Conservation (phyloP, 2,797 vertebrate genomes). For the Spheniscus humboldti region DNA sequence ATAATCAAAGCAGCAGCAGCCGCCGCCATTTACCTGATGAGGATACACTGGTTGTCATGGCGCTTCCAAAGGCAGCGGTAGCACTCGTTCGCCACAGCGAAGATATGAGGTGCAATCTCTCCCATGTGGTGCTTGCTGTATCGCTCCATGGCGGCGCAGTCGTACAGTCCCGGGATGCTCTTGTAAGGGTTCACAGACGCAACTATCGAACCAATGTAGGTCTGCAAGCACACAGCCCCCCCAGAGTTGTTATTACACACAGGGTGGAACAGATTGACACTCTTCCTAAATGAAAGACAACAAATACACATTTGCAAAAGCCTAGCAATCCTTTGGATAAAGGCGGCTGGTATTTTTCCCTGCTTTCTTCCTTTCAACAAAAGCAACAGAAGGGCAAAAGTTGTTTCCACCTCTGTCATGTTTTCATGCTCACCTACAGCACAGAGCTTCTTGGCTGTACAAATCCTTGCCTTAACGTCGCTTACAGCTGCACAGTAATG, state of each 20-base stretch:
- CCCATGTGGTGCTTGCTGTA: conserved; percentile 89
- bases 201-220: conserved; percentile 94
- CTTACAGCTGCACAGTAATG: background rate
- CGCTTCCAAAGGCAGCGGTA: conserved; percentile 95
- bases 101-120: conserved; percentile 91
- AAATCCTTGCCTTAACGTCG: background rate
- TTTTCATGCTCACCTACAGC: background rate
- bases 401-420: background rate
- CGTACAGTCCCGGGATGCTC: conserved; percentile 85
- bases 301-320: rapidly evolving
- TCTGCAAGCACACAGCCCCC: conserved; percentile 74
- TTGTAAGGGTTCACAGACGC: conserved; percentile 96
- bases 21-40: conserved; percentile 85
- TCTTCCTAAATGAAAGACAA: background rate
- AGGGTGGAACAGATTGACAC: background rate
- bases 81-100: conserved; percentile 93
- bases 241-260: background rate
- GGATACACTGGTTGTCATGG: conserved; percentile 91
- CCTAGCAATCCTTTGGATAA: background rate
- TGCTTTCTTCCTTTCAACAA: background rate
- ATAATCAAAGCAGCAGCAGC: background rate
- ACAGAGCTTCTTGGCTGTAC: background rate
- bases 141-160: conserved; percentile 73
- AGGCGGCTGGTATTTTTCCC: background rate
- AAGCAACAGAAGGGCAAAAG: background rate